Evolutionary conservation across 2,113 vertebrate genomes (phyloP), one percentile per base, ranked within the genome.

Genomic region (Brachyhypopomus occidentalis): DNA sequence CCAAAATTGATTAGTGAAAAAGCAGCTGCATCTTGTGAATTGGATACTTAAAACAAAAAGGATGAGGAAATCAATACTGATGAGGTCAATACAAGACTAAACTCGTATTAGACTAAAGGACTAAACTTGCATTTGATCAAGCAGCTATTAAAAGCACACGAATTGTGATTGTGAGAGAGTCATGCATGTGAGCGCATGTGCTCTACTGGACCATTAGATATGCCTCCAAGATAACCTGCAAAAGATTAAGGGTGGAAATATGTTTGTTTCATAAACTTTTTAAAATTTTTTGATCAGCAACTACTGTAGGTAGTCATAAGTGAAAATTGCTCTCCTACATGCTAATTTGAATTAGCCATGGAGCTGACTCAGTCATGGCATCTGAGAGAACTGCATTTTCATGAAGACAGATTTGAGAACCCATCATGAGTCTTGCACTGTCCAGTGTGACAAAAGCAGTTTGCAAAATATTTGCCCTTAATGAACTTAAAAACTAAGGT

Each of bases 1-100:
- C 41, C n/a, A 23, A 72, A 14, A 80, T 84, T 69, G 63, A 84
- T 81, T n/a, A 30, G 59, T 63, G 58, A 59, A 30, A 67, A 64
- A 64, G 71, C 75, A 75, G 69, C n/a, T 22, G 45, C 22, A 58
- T 12, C 56, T 58, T 30, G 22, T 20, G 71, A 81, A 84, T 81
- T 38, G 69, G 41, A 56, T 30, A 74, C 27, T 14, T 48, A 59
- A 52, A 23, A 30, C 30, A 30, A 74, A 64, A 14, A 52, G 45
- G 19, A 45, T 5, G 25, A 55, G 30, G 22, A 52, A 36, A 34
- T 77, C 58, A 66, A 75, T 75, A 25, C 30, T 25, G 11, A 16
- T 45, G 30, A 27, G 62, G 63, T 78, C 79, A 59, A 75, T 75
- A 75, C 27, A 20, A 38, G 4, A 60, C n/a, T 74, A 30, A 56